These are phyloP conservation scores for Calameuta pallipes DNA, from an alignment of 2,888 invertebrate genomes.

Conservation along the genomic window DNA sequence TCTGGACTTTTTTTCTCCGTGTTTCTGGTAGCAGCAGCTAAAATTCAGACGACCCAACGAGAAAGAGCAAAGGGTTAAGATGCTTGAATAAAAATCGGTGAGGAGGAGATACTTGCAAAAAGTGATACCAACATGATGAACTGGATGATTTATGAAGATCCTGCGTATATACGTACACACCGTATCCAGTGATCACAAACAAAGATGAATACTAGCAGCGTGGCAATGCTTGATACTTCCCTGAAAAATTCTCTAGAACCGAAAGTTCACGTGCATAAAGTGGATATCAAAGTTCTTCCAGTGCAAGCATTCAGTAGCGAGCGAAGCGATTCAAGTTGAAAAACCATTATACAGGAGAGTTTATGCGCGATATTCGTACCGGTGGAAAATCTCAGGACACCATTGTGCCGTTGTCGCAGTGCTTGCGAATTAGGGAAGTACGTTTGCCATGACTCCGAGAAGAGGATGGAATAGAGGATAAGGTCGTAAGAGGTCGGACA, in stretches of 20 bases:
- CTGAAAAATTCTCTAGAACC: not conserved
- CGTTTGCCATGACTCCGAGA: not conserved
- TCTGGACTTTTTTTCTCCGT: too few species aligned
- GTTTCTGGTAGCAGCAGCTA: not conserved
- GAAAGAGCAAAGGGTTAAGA: not conserved
- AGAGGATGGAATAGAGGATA: not conserved
- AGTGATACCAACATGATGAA: too few species aligned
- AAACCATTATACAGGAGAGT: not conserved
- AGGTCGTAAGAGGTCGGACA: not conserved
- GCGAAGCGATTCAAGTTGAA: not conserved
- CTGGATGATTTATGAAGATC: too few species aligned
- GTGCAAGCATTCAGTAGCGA: not conserved
- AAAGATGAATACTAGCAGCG: not conserved
- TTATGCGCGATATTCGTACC: not conserved
- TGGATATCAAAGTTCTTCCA: not conserved
- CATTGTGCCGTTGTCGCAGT: not conserved
- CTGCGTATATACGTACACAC: not conserved
- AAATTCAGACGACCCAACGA: not conserved
- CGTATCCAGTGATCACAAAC: not conserved
- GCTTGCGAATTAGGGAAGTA: not conserved
- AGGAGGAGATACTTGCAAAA: too few species aligned
- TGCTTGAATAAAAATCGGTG: not conserved
- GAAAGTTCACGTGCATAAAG: not conserved
- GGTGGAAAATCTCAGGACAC: not conserved
- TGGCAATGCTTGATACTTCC: not conserved